These are phyloP conservation scores for Elanus axillaris DNA, from an alignment of 2,113 vertebrate species.

Conservation along the genomic window DNA sequence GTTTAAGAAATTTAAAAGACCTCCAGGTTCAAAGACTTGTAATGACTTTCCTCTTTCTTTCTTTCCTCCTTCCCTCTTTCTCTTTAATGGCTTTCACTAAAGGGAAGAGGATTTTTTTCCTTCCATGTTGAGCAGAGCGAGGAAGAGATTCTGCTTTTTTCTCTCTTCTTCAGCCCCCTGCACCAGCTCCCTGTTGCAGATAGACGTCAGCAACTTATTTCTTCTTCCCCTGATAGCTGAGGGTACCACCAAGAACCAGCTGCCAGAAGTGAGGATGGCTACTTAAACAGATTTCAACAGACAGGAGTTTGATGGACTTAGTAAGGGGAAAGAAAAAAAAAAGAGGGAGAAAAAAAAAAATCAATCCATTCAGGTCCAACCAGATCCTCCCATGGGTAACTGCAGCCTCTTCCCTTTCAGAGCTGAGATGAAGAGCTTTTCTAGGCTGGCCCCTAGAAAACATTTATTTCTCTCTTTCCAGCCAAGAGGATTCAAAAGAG, in stretches of 20 bases:
- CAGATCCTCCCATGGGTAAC: not conserved
- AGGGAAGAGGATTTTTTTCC: not conserved
- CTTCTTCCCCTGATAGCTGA: not conserved
- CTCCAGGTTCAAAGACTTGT: slow-evolving; percentile 21
- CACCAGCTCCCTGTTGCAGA: not conserved
- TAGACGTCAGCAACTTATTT: not conserved
- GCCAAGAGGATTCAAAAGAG: not conserved
- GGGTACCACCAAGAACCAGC: not conserved
- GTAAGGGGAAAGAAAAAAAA: not conserved
- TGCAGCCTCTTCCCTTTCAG: not conserved
- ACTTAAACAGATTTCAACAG: not conserved
- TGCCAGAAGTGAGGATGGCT: not conserved
- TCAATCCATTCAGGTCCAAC: not conserved
- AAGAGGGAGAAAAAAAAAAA: not conserved
- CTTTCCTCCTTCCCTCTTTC: not conserved
- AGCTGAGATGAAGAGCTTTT: not conserved
- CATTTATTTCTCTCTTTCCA: not conserved
- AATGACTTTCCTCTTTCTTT: slow-evolving; percentile 7
- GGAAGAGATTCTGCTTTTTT: not conserved
- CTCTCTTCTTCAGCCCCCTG: not conserved
- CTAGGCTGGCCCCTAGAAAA: not conserved
- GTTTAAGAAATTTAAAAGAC: slow-evolving; percentile 10
- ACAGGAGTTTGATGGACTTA: not conserved
- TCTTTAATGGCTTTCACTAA: not conserved
- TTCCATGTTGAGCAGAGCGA: not conserved